These are phyloP conservation scores for Colaptes auratus DNA, from an alignment of 2,113 vertebrate species.

Conservation along the genomic window DNA sequence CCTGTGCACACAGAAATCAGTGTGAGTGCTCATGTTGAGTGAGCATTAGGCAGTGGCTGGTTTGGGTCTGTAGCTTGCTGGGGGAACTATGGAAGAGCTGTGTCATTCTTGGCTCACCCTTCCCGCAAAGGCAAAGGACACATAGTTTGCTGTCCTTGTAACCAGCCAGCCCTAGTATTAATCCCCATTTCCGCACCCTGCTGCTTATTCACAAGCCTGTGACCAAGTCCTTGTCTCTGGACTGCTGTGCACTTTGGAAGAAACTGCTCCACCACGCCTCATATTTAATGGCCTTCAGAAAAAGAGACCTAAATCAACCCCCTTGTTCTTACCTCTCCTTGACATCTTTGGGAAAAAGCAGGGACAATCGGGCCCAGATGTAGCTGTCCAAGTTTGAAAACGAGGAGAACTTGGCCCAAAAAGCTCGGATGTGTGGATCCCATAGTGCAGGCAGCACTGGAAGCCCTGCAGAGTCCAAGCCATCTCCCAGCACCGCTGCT, in stretches of 20 bases:
- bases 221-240: not conserved
- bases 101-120: not conserved
- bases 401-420: not conserved
- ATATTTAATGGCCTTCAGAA: not conserved
- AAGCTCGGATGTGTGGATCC: accelerated
- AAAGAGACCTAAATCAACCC: not conserved
- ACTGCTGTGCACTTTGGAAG: not conserved
- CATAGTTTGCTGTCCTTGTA: not conserved
- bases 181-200: not conserved
- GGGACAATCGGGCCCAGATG: not conserved
- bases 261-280: not conserved
- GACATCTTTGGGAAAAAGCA: not conserved
- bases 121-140: not conserved
- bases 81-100: not conserved
- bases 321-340: not conserved
- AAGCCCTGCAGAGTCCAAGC: not conserved
- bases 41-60: not conserved
- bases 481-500: accelerated
- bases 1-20: not conserved
- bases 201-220: not conserved
- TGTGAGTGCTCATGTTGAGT: not conserved
- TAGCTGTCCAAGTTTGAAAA: not conserved
- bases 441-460: accelerated
- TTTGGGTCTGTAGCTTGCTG: not conserved
- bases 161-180: not conserved